A percentile compares a stretch with the other conserved stretches of the same genome.
These are phyloP conservation scores for Pungitius pungitius DNA, from an alignment of 2,113 vertebrate species.

Conservation along the genomic window DNA sequence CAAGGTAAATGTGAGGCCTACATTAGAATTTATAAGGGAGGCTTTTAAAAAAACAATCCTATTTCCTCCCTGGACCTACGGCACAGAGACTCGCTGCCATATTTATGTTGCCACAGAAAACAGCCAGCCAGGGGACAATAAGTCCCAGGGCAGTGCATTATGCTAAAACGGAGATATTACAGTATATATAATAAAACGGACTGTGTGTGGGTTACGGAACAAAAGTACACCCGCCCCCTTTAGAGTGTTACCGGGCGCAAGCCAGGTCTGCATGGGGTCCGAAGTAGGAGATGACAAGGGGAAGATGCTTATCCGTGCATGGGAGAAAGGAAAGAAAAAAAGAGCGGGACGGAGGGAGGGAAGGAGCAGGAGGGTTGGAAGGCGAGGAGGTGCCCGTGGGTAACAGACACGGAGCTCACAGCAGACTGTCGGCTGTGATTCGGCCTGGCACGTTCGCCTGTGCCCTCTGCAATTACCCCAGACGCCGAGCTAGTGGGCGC, in stretches of 20 bases:
- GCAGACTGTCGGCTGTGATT: constrained; percentile 56
- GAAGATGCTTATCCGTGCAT: constrained; percentile 36
- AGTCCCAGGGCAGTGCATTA: constrained; percentile 15
- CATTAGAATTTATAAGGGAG: constrained; percentile 29
- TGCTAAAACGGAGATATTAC: constrained; percentile 17
- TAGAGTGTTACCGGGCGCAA: constrained; percentile 7
- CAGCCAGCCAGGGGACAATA: not conserved
- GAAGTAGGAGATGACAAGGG: constrained; percentile 19
- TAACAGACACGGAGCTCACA: constrained; percentile 49
- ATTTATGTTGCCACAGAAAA: constrained; percentile 21
- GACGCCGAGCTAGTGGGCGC: constrained; percentile 58
- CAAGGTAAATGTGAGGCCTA: not conserved
- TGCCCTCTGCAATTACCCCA: constrained; percentile 63
- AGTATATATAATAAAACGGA: constrained; percentile 27
- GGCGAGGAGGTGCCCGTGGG: constrained; percentile 31
- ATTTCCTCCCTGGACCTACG: constrained; percentile 14
- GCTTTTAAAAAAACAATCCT: not conserved
- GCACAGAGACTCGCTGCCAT: not conserved
- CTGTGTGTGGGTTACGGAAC: not conserved
- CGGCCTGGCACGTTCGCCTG: constrained; percentile 50
- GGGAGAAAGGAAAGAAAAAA: constrained; percentile 33
- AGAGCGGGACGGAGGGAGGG: not conserved
- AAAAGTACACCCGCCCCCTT: constrained; percentile 16
- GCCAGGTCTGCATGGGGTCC: constrained; percentile 9
- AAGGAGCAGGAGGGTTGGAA: not conserved